Percentiles rank a stretch among this genome's conserved stretches.
These are phyloP conservation scores for Himantopus leucocephalus DNA, from an alignment of 2,113 vertebrate species.

Conservation along the genomic window DNA sequence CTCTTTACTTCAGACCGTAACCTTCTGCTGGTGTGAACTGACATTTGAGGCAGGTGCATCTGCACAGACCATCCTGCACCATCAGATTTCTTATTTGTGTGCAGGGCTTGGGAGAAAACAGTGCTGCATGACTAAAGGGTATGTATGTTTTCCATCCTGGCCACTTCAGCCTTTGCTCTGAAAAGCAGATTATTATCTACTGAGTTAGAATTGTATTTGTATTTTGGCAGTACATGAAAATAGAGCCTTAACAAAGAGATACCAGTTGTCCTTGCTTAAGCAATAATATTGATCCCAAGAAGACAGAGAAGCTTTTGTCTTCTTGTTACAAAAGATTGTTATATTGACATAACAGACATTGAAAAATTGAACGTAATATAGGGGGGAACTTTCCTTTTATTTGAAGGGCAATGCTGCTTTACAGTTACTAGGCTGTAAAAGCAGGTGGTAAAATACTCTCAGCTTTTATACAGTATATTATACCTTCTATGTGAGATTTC, in stretches of 20 bases:
- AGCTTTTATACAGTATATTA: neutral
- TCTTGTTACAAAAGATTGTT: neutral
- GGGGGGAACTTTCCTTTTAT: neutral
- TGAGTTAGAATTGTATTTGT: slow-evolving; percentile 7
- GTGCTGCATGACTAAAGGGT: neutral
- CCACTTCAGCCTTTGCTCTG: neutral
- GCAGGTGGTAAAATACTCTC: neutral
- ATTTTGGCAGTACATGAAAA: neutral
- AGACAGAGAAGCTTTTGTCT: neutral
- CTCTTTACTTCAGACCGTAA: neutral
- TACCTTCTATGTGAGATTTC: neutral
- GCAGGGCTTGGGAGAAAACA: neutral
- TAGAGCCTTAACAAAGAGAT: neutral
- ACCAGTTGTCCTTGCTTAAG: neutral
- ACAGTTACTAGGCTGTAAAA: neutral
- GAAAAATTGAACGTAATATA: neutral
- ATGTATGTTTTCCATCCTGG: neutral
- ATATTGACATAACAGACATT: neutral
- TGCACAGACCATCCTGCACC: neutral
- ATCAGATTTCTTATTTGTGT: neutral
- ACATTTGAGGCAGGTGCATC: neutral
- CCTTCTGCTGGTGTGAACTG: neutral
- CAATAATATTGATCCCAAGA: slow-evolving; percentile 11
- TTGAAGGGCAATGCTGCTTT: neutral
- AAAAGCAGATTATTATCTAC: neutral